These are phyloP conservation scores for Bursaphelenchus okinawaensis DNA, from an alignment of 2,888 invertebrate genomes.

Conservation along the genomic window DNA sequence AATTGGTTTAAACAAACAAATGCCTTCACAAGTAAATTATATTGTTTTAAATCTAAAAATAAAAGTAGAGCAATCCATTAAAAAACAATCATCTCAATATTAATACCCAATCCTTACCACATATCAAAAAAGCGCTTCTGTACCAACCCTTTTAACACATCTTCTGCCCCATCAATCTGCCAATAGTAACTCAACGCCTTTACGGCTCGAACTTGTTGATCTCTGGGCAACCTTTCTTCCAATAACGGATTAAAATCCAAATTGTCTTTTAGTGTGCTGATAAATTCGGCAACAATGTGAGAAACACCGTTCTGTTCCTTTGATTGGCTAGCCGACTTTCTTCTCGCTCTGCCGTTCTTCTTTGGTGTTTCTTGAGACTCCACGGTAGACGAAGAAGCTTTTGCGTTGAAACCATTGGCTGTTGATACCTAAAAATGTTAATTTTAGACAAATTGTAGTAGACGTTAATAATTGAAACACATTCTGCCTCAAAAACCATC, in stretches of 20 bases:
- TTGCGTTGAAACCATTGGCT: not conserved
- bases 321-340: not conserved
- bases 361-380: not conserved
- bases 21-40: no score
- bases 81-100: no score
- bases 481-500: not conserved
- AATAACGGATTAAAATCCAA: slow-evolving; percentile 7
- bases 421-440: not conserved
- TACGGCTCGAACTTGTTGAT: not conserved
- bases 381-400: not conserved
- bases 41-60: no score
- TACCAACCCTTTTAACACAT: not conserved
- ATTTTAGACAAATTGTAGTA: no score
- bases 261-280: not conserved
- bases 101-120: slow-evolving; percentile 3
- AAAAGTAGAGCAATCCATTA: no score
- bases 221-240: slow-evolving; percentile 4
- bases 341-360: not conserved
- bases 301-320: not conserved
- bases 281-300: not conserved
- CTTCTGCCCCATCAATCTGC: not conserved
- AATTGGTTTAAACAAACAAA: no score
- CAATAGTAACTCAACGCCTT: not conserved
- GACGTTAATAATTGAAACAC: no score
- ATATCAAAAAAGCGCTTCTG: slow-evolving; percentile 8